Evolutionary conservation across 2,888 invertebrate species (phyloP).

Genomic region (Drosophila anomalata): DNA sequence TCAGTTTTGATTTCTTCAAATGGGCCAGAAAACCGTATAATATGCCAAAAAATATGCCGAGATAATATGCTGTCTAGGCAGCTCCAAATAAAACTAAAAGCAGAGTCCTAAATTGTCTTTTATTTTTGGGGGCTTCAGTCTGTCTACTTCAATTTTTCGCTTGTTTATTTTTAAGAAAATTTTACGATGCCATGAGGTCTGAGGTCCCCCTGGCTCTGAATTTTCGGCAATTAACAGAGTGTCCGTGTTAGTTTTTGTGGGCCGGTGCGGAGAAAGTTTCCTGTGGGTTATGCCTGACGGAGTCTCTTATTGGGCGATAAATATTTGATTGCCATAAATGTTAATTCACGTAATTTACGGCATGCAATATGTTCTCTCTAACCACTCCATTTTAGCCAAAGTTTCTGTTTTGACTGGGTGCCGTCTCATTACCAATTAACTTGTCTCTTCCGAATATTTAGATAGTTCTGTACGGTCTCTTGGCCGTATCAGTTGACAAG

Average conservation of each 20-base stretch:
- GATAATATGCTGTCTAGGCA: conserved; percentile 34
- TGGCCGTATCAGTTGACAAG: conserved; percentile 54
- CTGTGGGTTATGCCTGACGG: conserved; percentile 43
- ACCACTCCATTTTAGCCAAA: conserved; percentile 16
- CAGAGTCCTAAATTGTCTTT: conserved; percentile 34
- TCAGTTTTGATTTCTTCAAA: conserved; percentile 48
- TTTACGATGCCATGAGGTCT: conserved; percentile 62
- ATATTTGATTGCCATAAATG: conserved; percentile 58
- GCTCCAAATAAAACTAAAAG: conserved; percentile 27
- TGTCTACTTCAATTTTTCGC: conserved; percentile 54
- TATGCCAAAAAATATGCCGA: conserved; percentile 28
- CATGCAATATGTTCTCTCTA: conserved; percentile 27
- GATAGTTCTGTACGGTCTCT: conserved; percentile 38
- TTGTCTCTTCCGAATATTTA: conserved; percentile 47
- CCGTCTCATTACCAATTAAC: conserved; percentile 46
- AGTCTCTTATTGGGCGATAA: conserved; percentile 58
- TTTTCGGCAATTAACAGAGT: conserved; percentile 40
- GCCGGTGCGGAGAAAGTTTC: conserved; percentile 26
- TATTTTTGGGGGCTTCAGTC: conserved; percentile 28
- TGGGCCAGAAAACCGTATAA: conserved; percentile 43
- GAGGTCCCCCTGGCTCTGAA: conserved; percentile 1
- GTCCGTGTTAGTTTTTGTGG: conserved; percentile 12
- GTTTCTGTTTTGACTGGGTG: conserved; percentile 20
- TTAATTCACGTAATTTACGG: conserved; percentile 50
- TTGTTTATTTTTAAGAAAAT: conserved; percentile 66